Base-by-base conservation (phyloP, 1,140 invertebrate species). In the Pseudomyrmex dendroicus region DNA sequence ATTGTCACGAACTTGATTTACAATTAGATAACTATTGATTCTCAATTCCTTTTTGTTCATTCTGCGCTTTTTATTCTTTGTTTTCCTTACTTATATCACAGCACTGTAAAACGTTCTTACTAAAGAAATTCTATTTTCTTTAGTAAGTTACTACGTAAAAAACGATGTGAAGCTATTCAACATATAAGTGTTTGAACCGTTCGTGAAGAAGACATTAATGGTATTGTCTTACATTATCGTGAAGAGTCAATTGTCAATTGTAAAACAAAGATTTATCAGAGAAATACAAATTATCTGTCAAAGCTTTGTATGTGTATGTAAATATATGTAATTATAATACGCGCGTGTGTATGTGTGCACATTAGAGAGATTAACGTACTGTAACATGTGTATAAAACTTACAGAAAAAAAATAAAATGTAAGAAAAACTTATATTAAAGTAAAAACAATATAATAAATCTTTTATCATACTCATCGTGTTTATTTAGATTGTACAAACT, bases 351-450 rank as follows among this genome's bases (percentile, higher is more conserved):
- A 57, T 64, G 44, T 77, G 52, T 20, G 48, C 46, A 22, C 72
- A 63, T 46, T 2, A n/a, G 35, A 82, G 10, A 59, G 10, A 59
- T 8, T 0, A 1, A 8, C 2, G 52, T 54, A 44, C 59, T 15
- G 46, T 52, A 57, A 7, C 68, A 72, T 44, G 67, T 25, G 73
- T 67, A 68, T 73, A 50, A 72, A 67, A 66, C 13, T 86, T 3
- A 12, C 10, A 25, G 4, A 15, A 64, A 78, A 44, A 15, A 44
- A 52, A 46, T 66, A 25, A 56, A 56, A 85, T 64, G 35, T 56
- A 57, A 70, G 67, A 35, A 35, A 35, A 35, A 35, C 35, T 82
- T 52, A 63, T 25, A 52, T 59, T 61, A 48, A 80, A 80, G 8
- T 50, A 52, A 82, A 82, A 62, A 70, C n/a, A 13, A 72, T 35